Conservation (phyloP, 2,888 invertebrate species). For the Acleris sparsana region DNA sequence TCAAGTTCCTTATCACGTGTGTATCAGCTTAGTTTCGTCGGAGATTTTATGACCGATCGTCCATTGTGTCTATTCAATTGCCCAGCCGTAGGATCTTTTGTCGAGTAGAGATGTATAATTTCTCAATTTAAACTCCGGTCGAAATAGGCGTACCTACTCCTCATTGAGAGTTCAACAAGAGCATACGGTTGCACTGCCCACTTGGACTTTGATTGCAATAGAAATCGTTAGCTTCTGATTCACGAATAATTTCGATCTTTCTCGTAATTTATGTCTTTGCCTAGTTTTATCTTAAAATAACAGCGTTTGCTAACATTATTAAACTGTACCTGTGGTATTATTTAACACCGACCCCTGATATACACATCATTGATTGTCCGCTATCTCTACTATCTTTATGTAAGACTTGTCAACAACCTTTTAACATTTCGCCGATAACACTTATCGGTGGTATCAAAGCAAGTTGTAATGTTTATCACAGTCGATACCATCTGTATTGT, state of each 20-base stretch:
- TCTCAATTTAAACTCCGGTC: slow-evolving; percentile 3
- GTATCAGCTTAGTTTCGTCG: slow-evolving; percentile 6
- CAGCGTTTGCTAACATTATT: not conserved
- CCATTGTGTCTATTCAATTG: slow-evolving; percentile 20
- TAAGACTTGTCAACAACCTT: slow-evolving; percentile 66
- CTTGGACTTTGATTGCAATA: slow-evolving; percentile 5
- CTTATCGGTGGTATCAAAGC: slow-evolving; percentile 47
- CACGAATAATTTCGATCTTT: not conserved
- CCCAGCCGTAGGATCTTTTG: slow-evolving; percentile 5
- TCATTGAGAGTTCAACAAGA: slow-evolving; percentile 1
- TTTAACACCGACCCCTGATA: slow-evolving; percentile 10
- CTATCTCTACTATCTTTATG: slow-evolving; percentile 54
- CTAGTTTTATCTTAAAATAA: not conserved
- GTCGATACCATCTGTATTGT: slow-evolving; percentile 27
- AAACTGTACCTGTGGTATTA: not conserved
- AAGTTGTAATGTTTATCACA: slow-evolving; percentile 34
- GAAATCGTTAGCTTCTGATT: slow-evolving; percentile 4
- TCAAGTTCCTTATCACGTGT: not conserved
- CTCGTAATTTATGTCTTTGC: not conserved
- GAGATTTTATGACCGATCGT: slow-evolving; percentile 12
- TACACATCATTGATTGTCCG: slow-evolving; percentile 45
- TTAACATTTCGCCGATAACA: slow-evolving; percentile 64
- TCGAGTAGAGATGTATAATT: slow-evolving; percentile 18
- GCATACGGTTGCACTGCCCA: slow-evolving; percentile 4
- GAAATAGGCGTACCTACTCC: not conserved